Evolutionary conservation across 2,113 vertebrate species (phyloP).

Genomic region (Dryoscopus gambensis): DNA sequence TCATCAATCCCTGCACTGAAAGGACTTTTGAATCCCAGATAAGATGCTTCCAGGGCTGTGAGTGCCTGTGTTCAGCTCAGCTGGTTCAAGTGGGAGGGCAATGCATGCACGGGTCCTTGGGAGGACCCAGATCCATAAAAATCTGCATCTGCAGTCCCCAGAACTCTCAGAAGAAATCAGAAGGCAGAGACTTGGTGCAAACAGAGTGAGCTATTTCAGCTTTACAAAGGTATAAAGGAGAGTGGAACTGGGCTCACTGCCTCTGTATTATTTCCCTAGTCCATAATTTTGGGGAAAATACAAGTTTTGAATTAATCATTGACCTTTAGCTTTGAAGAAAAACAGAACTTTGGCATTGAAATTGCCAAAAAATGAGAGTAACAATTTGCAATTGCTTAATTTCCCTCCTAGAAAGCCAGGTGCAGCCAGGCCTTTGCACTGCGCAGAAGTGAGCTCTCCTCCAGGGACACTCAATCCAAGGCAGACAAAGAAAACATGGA

Average conservation of each 20-base stretch:
- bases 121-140: background rate
- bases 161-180: background rate
- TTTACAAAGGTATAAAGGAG: background rate
- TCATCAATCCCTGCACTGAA: constrained; percentile 61
- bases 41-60: constrained; percentile 64
- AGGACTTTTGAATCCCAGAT: constrained; percentile 72
- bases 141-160: background rate
- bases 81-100: background rate
- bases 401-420: constrained; percentile 29
- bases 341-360: constrained; percentile 17
- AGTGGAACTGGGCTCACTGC: background rate
- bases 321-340: constrained; percentile 49
- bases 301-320: background rate
- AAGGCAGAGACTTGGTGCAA: background rate
- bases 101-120: fast-evolving
- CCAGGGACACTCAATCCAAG: background rate
- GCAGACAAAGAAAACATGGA: background rate
- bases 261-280: constrained; percentile 2
- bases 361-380: constrained; percentile 18
- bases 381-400: constrained; percentile 35
- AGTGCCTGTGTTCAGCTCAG: background rate
- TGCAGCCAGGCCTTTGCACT: constrained; percentile 8
- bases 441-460: background rate
- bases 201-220: background rate
- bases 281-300: background rate